Evolutionary conservation across 2,888 invertebrate species (phyloP).

Genomic region (Minunthozetes semirufus): DNA sequence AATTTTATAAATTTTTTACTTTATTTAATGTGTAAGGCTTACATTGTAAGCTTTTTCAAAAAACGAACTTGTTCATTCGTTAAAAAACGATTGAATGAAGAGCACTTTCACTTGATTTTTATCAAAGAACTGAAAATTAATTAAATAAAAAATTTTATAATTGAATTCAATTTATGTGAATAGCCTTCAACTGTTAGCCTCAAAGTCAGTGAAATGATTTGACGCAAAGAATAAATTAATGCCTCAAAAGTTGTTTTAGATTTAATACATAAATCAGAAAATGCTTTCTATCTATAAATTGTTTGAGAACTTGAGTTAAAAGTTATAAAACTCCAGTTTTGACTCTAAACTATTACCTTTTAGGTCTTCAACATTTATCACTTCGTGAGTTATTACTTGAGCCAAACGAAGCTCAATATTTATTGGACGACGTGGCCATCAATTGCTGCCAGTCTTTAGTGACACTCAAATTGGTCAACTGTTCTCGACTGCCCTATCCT

Average conservation of each 20-base stretch:
- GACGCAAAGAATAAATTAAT: neutral
- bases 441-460: slow-evolving; percentile 59
- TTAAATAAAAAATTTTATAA: neutral
- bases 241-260: neutral
- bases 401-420: slow-evolving; percentile 59
- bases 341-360: neutral
- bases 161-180: neutral
- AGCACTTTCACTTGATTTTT: too few species aligned
- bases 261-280: neutral
- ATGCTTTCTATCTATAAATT: too few species aligned
- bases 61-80: too few species aligned
- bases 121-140: too few species aligned
- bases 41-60: too few species aligned
- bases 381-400: slow-evolving; percentile 68
- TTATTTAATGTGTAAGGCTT: too few species aligned
- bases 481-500: slow-evolving; percentile 62
- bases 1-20: too few species aligned
- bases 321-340: too few species aligned
- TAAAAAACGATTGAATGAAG: too few species aligned
- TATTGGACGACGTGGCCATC: slow-evolving; percentile 61
- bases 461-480: slow-evolving; percentile 63
- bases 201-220: neutral
- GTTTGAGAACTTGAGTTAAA: too few species aligned
- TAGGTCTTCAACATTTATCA: slow-evolving; percentile 59
- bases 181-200: neutral